These are phyloP conservation scores for Apamea anceps DNA, from an alignment of 2,888 invertebrate genomes.

Conservation along the genomic window DNA sequence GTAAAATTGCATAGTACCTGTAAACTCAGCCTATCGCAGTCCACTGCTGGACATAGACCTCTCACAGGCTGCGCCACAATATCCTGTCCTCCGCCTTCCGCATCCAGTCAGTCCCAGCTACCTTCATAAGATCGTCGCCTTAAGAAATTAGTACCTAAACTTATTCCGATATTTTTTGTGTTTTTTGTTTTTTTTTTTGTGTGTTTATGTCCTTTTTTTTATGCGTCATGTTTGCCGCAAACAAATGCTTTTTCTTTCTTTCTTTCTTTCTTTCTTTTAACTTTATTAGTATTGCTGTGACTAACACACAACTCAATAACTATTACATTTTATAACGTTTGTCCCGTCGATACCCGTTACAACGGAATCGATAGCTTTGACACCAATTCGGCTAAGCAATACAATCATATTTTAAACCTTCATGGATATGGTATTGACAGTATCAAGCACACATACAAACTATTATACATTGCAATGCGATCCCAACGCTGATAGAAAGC, in stretches of 20 bases:
- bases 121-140: too few relatives aligned
- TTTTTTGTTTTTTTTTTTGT: too few relatives aligned
- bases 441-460: slow-evolving; percentile 11
- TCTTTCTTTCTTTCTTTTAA: too few relatives aligned
- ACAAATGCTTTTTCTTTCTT: too few relatives aligned
- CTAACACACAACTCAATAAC: slow-evolving; percentile 8
- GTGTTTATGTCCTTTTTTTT: too few relatives aligned
- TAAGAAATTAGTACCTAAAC: too few relatives aligned
- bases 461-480: slow-evolving; percentile 28
- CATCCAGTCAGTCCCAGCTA: too few relatives aligned
- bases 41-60: too few relatives aligned
- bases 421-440: slow-evolving; percentile 16
- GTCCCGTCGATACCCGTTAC: slow-evolving; percentile 12
- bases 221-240: too few relatives aligned
- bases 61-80: too few relatives aligned
- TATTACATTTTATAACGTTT: slow-evolving; percentile 18
- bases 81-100: too few relatives aligned
- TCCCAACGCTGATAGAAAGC: slow-evolving; percentile 26
- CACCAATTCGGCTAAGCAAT: slow-evolving; percentile 30
- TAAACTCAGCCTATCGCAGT: too few relatives aligned
- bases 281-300: neutral
- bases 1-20: neutral
- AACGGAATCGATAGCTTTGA: slow-evolving; percentile 21
- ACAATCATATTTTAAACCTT: slow-evolving; percentile 33
- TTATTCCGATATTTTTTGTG: neutral